Percentiles rank a stretch among this genome's conserved stretches.
Conservation (phyloP, 2,113 vertebrate species). For the Daphoenositta chrysoptera region DNA sequence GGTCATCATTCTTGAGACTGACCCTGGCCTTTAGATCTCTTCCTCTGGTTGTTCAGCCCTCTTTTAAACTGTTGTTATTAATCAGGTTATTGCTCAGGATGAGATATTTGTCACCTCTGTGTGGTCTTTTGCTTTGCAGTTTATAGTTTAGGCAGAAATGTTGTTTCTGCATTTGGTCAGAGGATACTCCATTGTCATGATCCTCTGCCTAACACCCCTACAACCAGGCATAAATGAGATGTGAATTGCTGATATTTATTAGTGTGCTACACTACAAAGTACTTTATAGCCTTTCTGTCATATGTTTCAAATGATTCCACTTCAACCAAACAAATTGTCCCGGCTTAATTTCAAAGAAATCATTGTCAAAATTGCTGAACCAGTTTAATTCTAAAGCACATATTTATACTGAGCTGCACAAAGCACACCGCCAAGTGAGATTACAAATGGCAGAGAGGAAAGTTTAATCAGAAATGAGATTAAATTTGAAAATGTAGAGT, state of each 20-base stretch:
- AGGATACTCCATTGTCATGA: not conserved
- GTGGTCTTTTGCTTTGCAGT: not conserved
- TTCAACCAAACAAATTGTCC: slow-evolving; percentile 69
- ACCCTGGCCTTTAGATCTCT: not conserved
- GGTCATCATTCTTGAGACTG: not conserved
- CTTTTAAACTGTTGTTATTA: not conserved
- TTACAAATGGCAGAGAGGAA: slow-evolving; percentile 56
- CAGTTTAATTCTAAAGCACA: slow-evolving; percentile 71
- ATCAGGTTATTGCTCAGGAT: not conserved
- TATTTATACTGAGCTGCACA: slow-evolving; percentile 64
- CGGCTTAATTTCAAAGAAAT: slow-evolving; percentile 69
- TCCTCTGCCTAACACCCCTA: not conserved
- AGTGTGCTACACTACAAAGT: not conserved
- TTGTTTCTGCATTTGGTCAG: slow-evolving; percentile 19
- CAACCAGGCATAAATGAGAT: not conserved
- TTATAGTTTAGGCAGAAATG: not conserved
- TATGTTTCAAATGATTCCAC: slow-evolving; percentile 45
- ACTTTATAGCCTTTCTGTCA: slow-evolving; percentile 37
- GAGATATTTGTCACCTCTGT: not conserved
- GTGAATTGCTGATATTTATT: not conserved
- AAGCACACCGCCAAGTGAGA: slow-evolving; percentile 9
- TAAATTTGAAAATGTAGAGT: slow-evolving; percentile 22
- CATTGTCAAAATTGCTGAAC: slow-evolving; percentile 71
- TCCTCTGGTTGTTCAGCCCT: not conserved
- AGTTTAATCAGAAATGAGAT: slow-evolving; percentile 71